phyloP scores from a whole-genome alignment of 2,888 invertebrate genomes.

The Drosophila anceps region DNA sequence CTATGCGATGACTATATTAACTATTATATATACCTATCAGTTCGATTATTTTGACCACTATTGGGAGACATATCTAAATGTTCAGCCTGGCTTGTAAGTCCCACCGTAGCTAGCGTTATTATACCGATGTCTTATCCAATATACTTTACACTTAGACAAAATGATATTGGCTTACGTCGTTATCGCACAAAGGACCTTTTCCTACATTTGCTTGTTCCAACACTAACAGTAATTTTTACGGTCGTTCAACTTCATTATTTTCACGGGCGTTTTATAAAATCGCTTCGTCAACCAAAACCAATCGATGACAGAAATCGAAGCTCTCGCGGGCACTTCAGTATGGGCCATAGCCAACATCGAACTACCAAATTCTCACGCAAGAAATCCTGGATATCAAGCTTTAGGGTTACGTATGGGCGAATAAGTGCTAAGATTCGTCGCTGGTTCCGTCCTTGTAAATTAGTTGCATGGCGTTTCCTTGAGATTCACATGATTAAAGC shows the following conservation, averaged over 20 bases:
- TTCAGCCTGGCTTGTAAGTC: slow-evolving; percentile 91
- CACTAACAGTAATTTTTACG: slow-evolving; percentile 97
- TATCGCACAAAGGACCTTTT: slow-evolving; percentile 95
- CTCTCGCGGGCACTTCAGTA: background rate
- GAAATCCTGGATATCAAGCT: slow-evolving; percentile 20
- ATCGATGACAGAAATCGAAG: background rate
- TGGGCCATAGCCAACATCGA: background rate
- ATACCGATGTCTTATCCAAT: background rate
- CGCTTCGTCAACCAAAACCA: slow-evolving; percentile 68
- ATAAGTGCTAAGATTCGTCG: slow-evolving; percentile 48
- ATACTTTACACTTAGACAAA: slow-evolving; percentile 88
- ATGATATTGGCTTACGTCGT: slow-evolving; percentile 95
- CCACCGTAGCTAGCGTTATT: background rate
- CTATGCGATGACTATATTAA: slow-evolving; percentile 97
- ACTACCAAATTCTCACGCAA: background rate
- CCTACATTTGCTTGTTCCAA: slow-evolving; percentile 96
- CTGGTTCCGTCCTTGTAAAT: slow-evolving; percentile 65
- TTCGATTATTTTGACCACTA: slow-evolving; percentile 94
- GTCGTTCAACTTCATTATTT: slow-evolving; percentile 99
- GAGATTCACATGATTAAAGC: slow-evolving; percentile 97
- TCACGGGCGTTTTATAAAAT: slow-evolving; percentile 95
- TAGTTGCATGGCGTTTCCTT: slow-evolving; percentile 91
- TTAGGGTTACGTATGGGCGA: slow-evolving; percentile 41
- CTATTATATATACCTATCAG: slow-evolving; percentile 98
- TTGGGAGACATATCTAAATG: slow-evolving; percentile 91